A percentile compares a stretch with the other conserved stretches of the same genome.
Evolutionary conservation across 2,797 vertebrate species (phyloP).

Genomic region (Myiothlypis coronata): DNA sequence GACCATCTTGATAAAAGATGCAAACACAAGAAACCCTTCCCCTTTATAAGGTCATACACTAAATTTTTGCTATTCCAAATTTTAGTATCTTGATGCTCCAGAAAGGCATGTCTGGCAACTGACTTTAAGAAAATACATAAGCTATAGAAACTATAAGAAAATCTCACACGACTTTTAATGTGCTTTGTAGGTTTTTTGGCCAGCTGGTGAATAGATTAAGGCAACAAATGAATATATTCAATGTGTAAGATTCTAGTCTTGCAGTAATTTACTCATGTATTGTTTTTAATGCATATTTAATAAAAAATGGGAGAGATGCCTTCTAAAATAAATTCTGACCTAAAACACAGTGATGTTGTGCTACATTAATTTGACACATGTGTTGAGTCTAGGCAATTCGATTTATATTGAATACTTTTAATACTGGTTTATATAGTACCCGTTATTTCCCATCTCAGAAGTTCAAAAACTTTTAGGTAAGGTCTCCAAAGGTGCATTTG

Average conservation of each 20-base stretch:
- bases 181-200: neutral
- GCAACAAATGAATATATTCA: neutral
- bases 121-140: neutral
- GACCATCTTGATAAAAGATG: neutral
- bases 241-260: neutral
- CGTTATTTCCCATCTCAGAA: rapidly evolving
- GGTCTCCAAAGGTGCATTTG: rapidly evolving
- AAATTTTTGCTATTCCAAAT: neutral
- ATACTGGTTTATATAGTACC: neutral
- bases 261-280: neutral
- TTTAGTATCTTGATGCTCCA: neutral
- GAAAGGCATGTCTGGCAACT: neutral
- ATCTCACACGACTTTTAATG: neutral
- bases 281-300: neutral
- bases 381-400: neutral
- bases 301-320: neutral
- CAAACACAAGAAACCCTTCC: neutral
- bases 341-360: neutral
- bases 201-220: neutral
- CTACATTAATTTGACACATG: neutral
- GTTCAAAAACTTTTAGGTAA: neutral
- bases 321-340: neutral
- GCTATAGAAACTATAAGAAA: neutral
- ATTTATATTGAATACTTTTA: neutral
- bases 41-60: neutral